Percentiles rank a stretch among this genome's conserved stretches.
Evolutionary conservation across 2,113 vertebrate species (phyloP).

Genomic region (Sakesphorus luctuosus): DNA sequence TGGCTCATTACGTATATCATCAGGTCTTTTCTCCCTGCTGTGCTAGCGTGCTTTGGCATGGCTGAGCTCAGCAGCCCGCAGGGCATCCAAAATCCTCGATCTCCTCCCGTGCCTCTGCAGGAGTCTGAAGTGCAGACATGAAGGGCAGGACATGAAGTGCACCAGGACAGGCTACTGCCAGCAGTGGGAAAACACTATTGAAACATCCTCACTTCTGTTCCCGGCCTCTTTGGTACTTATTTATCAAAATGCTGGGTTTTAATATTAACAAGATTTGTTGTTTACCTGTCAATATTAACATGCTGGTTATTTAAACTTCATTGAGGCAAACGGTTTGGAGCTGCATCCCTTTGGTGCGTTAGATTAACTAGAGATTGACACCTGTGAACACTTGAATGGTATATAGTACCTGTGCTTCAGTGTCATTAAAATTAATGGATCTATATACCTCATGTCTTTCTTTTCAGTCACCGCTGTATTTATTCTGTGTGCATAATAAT

Average conservation of each 20-base stretch:
- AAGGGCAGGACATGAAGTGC: rapidly evolving
- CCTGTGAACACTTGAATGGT: background rate
- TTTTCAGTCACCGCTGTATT: background rate
- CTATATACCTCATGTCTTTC: background rate
- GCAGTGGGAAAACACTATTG: rapidly evolving
- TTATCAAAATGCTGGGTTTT: background rate
- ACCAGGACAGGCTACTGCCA: rapidly evolving
- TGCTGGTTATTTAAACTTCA: background rate
- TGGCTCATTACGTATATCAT: rapidly evolving
- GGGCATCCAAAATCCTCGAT: rapidly evolving
- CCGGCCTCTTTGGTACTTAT: rapidly evolving
- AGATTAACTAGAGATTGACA: background rate
- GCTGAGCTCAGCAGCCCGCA: rapidly evolving
- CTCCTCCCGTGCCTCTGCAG: rapidly evolving
- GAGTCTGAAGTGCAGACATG: no score
- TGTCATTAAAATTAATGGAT: background rate
- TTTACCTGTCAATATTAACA: background rate
- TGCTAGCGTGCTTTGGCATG: rapidly evolving
- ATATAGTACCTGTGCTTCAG: background rate
- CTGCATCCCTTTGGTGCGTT: background rate
- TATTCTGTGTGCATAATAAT: background rate
- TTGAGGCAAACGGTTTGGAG: background rate
- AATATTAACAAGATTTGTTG: background rate
- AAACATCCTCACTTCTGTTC: rapidly evolving
- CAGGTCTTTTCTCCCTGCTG: background rate